A percentile compares a stretch with the other conserved stretches of the same genome.
Conservation (phyloP, 1,140 invertebrate genomes). For the Drosophila mayri region DNA sequence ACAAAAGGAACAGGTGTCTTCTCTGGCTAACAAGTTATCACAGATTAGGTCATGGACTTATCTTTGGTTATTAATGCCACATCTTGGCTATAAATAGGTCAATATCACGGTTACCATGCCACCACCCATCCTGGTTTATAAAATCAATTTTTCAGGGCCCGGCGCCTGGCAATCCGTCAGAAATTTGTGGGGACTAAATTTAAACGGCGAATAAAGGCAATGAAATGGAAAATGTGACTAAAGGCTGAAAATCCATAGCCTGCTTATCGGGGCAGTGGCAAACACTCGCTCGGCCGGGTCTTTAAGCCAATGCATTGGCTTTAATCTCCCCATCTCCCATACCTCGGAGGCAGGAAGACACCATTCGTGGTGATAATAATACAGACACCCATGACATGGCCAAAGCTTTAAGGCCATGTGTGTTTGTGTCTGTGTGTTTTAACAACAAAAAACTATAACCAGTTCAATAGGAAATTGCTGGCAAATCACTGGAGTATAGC, state of each 20-base stretch:
- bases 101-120: slow-evolving; percentile 2
- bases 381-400: slow-evolving; percentile 29
- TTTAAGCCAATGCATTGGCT: slow-evolving; percentile 41
- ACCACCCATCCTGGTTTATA: background rate
- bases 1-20: slow-evolving; percentile 25
- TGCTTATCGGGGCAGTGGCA: slow-evolving; percentile 65
- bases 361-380: slow-evolving; percentile 34
- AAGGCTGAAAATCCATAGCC: slow-evolving; percentile 66
- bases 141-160: slow-evolving; percentile 45
- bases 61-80: slow-evolving; percentile 11
- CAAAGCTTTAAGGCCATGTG: slow-evolving; percentile 33
- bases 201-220: slow-evolving; percentile 61
- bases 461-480: slow-evolving; percentile 18
- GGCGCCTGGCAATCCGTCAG: slow-evolving; percentile 29
- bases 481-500: background rate
- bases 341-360: background rate
- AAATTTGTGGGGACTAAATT: slow-evolving; percentile 63
- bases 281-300: slow-evolving; percentile 50
- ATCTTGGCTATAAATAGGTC: slow-evolving; percentile 17
- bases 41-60: slow-evolving; percentile 10
- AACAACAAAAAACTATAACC: slow-evolving; percentile 20
- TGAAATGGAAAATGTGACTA: slow-evolving; percentile 74
- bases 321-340: slow-evolving; percentile 18
- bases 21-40: background rate
- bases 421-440: slow-evolving; percentile 18